phyloP scores from a whole-genome alignment of 2,888 invertebrate species.

The Cyclophora albipunctata region DNA sequence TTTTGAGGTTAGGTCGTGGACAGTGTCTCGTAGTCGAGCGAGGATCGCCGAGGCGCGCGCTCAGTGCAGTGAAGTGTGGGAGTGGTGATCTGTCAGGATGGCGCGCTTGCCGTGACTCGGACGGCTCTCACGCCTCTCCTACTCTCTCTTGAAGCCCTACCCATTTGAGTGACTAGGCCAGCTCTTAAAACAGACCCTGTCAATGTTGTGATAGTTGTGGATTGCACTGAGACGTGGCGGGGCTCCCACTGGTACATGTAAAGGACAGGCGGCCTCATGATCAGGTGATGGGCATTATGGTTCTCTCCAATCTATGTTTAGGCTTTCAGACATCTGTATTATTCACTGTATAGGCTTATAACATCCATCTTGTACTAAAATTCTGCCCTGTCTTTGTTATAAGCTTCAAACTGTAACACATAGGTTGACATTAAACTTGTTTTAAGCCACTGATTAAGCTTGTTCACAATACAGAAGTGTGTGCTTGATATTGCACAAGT shows the following conservation, averaged over 20 bases:
- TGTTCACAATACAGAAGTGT: too few relatives aligned
- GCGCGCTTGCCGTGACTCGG: too few relatives aligned
- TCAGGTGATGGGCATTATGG: constrained; percentile 29
- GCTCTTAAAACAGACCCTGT: constrained; percentile 23
- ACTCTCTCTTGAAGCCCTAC: constrained; percentile 9
- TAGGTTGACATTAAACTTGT: too few relatives aligned
- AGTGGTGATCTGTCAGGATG: constrained; percentile 32
- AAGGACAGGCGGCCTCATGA: constrained; percentile 27
- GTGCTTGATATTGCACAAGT: too few relatives aligned
- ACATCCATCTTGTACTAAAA: too few relatives aligned
- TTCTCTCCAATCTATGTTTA: not conserved
- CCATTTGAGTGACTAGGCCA: constrained; percentile 20
- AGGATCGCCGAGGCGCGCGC: constrained; percentile 11
- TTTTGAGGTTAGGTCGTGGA: constrained; percentile 68
- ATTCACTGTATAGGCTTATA: too few relatives aligned
- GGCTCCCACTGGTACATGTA: constrained; percentile 23
- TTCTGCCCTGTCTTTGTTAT: too few relatives aligned
- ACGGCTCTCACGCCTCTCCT: not conserved
- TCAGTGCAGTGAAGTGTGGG: constrained; percentile 31
- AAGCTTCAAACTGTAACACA: too few relatives aligned
- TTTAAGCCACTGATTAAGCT: too few relatives aligned
- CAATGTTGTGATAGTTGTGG: constrained; percentile 30
- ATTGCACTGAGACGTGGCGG: constrained; percentile 13
- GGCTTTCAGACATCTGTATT: not conserved
- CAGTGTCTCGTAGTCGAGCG: constrained; percentile 24